Evolutionary conservation across 2,888 invertebrate genomes (phyloP), one percentile per base, ranked within the genome.

Genomic region (Buathra laborator): DNA sequence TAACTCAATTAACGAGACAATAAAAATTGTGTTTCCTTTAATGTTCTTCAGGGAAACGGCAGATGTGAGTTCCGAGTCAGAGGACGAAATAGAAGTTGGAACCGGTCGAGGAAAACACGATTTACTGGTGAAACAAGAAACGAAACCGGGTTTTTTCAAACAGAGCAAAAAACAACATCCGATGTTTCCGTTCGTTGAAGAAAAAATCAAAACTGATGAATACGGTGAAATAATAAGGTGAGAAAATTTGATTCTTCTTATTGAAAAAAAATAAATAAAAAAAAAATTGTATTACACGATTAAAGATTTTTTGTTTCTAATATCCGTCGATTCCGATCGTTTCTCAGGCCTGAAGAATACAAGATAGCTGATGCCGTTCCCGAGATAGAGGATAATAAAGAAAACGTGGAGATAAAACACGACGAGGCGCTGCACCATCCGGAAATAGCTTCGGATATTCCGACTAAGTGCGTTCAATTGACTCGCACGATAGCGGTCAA

Each of bases 141-240:
- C 95, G 67, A 96, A 94, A 88, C 95, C 95, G 88, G 97, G 98
- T 77, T 98, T 98, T 92, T 98, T 98, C 92, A 98, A 98, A 93
- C 97, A 96, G 2, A 97, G 96, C 77, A 98, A 98, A 94, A 97
- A 98, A 79, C 97, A 98, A 90, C 98, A 98, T 94, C 99, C 99
- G 0, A 99, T 99, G 98, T 99, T 98, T 94, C 99, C 99, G 0
- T 97, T 97, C 92, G 96, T 97, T 66, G 99, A 99, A 93, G 99
- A 99, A 84, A 97, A 98, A 92, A 95, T 98, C 43, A 96, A 98
- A 93, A 96, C 96, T 91, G 99, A 99, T 90, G 99, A 99, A 93
- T 99, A 99, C 92, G 99, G 99, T 0, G 99, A 99, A 94, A 96
- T 98, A 59, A 97, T 99, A 78, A 95, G 95, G 95, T 96, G 95